Conservation (phyloP, 2,888 invertebrate species). For the Drosophila setosimentum region DNA sequence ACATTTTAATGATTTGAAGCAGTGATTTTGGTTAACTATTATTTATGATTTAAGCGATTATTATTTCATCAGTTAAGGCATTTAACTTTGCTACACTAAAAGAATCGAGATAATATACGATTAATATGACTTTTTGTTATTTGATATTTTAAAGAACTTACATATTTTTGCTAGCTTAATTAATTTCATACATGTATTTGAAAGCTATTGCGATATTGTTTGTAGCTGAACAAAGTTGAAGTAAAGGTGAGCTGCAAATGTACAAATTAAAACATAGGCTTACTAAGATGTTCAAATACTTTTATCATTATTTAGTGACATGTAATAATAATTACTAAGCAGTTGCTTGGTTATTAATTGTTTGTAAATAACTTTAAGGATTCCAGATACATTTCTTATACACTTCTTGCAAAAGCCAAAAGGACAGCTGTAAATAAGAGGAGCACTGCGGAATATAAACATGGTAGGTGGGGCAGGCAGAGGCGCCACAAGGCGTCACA, state of each 20-base stretch:
- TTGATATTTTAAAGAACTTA: background rate
- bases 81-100: background rate
- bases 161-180: too few relatives aligned
- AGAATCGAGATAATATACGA: background rate
- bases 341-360: conserved; percentile 13
- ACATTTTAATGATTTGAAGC: background rate
- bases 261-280: background rate
- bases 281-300: background rate
- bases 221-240: background rate
- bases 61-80: background rate
- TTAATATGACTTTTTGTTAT: background rate
- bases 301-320: background rate
- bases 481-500: conserved; percentile 52
- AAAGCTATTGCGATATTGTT: too few relatives aligned
- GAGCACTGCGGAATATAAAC: background rate
- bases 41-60: background rate
- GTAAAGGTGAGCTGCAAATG: background rate
- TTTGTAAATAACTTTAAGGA: conserved; percentile 8
- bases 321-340: conserved; percentile 4
- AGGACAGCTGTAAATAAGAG: conserved; percentile 27
- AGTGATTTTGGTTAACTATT: background rate
- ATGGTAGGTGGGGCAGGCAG: background rate
- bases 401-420: conserved; percentile 18
- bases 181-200: too few relatives aligned
- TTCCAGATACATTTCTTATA: conserved; percentile 17